These are phyloP conservation scores for Lepilemur septentrionalis DNA, from an alignment of 2,797 vertebrate genomes.

Conservation along the genomic window DNA sequence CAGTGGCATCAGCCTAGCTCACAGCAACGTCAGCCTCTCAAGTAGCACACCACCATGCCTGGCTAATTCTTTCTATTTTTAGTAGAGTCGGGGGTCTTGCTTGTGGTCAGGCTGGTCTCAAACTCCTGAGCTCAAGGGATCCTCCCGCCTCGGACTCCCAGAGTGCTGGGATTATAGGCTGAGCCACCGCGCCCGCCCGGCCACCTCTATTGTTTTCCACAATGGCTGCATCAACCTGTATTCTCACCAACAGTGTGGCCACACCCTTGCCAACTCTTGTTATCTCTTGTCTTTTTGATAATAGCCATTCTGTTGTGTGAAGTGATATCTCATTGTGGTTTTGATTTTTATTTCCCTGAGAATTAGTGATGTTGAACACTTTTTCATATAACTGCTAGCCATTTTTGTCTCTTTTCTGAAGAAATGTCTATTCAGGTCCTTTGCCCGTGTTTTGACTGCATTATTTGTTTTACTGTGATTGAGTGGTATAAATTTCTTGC, in stretches of 20 bases:
- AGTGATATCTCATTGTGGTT: not conserved
- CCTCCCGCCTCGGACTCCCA: too few species aligned
- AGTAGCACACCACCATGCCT: too few species aligned
- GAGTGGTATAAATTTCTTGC: not conserved
- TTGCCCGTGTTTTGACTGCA: not conserved
- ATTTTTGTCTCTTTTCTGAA: not conserved
- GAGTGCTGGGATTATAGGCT: too few species aligned
- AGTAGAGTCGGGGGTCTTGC: too few species aligned
- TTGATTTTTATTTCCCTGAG: not conserved
- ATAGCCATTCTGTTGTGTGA: too few species aligned
- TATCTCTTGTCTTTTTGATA: not conserved
- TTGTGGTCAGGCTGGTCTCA: too few species aligned
- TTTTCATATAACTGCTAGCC: not conserved
- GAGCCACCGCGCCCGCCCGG: too few species aligned
- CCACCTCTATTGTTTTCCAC: not conserved
- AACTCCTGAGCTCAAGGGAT: too few species aligned
- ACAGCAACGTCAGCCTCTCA: too few species aligned
- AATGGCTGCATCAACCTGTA: too few species aligned
- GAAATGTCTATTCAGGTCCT: not conserved
- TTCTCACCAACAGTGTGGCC: not conserved
- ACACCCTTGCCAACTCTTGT: not conserved
- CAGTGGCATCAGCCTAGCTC: too few species aligned
- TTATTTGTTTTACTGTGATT: not conserved
- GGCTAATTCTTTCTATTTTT: too few species aligned
- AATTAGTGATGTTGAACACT: not conserved